Conservation (phyloP, 2,113 vertebrate species). For the Heterochromis multidens region DNA sequence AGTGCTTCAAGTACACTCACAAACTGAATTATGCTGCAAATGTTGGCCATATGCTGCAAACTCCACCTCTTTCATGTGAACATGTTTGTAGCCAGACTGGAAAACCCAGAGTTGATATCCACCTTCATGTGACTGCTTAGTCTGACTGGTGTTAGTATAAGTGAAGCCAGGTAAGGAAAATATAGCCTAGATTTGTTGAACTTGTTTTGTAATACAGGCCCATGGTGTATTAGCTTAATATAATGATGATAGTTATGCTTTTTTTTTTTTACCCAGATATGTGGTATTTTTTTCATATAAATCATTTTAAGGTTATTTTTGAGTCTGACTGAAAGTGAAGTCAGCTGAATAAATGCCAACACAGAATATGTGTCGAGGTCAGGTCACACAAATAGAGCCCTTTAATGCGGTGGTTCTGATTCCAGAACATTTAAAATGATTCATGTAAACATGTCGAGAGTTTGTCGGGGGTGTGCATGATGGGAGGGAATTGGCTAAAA, state of each 20-base stretch:
- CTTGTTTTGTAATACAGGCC: background rate
- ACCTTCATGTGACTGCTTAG: background rate
- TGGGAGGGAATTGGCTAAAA: background rate
- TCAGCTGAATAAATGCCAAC: background rate
- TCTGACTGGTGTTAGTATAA: background rate
- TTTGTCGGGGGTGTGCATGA: rapidly evolving
- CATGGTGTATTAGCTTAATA: background rate
- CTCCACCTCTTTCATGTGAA: background rate
- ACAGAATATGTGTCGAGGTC: background rate
- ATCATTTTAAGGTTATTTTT: background rate
- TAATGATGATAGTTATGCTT: background rate
- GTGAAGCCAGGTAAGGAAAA: background rate
- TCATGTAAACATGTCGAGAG: background rate
- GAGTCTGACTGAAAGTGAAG: background rate
- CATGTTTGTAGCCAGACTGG: no score
- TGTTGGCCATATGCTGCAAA: background rate
- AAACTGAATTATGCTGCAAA: no score
- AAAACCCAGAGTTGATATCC: no score
- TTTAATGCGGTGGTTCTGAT: background rate
- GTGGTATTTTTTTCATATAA: background rate
- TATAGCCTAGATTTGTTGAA: background rate
- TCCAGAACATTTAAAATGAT: background rate
- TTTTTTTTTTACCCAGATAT: background rate
- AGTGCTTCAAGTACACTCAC: background rate
- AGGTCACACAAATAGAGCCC: background rate